A percentile compares a stretch with the other conserved stretches of the same genome.
phyloP scores from a whole-genome alignment of 2,888 invertebrate genomes.

The Dolichopus griseipennis region DNA sequence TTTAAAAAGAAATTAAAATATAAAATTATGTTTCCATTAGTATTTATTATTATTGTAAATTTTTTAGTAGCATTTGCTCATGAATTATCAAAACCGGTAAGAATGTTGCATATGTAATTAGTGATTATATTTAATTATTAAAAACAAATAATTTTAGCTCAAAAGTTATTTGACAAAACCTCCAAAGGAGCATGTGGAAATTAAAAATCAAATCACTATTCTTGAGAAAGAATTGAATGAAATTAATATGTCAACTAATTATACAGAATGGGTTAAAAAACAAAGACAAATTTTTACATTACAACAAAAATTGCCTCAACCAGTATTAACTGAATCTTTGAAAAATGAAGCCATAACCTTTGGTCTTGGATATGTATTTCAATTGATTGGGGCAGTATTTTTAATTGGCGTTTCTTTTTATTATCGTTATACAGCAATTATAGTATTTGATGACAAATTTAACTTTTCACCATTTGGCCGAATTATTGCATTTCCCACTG shows the following conservation, averaged over 20 bases:
- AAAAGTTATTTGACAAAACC: not conserved
- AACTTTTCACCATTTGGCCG: constrained; percentile 45
- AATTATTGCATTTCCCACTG: constrained; percentile 46
- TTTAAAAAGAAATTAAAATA: not conserved
- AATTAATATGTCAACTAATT: not conserved
- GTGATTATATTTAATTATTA: not conserved
- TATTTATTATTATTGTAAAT: not conserved
- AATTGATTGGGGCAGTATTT: constrained; percentile 35
- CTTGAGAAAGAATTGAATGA: constrained; percentile 12
- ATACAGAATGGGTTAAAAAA: not conserved
- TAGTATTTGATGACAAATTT: constrained; percentile 41
- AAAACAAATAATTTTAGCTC: not conserved
- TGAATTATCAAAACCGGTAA: constrained; percentile 9
- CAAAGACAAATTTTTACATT: not conserved
- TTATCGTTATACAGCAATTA: constrained; percentile 44
- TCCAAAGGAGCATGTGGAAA: constrained; percentile 11
- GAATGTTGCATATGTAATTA: not conserved
- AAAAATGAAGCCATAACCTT: constrained; percentile 14
- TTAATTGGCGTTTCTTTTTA: constrained; percentile 41
- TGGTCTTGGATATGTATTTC: constrained; percentile 36
- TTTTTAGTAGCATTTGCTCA: not conserved
- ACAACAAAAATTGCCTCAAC: not conserved
- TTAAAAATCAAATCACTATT: constrained; percentile 16
- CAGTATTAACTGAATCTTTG: not conserved
- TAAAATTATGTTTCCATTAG: not conserved